Conservation (phyloP, 2,113 vertebrate species). For the Xiphorhynchus elegans region DNA sequence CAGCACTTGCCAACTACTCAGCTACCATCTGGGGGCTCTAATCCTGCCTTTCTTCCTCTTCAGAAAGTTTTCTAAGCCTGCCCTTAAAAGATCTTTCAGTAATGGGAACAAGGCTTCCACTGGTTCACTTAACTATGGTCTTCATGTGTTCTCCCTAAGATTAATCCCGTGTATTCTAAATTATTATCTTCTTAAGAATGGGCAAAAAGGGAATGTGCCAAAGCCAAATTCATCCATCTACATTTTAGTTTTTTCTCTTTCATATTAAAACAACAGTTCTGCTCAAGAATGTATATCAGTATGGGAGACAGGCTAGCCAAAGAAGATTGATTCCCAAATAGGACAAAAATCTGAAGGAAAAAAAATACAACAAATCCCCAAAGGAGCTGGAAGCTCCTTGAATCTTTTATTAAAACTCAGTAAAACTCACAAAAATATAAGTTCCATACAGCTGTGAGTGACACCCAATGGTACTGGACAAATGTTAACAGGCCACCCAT, state of each 20-base stretch:
- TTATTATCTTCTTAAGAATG: background rate
- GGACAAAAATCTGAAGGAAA: background rate
- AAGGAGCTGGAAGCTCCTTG: background rate
- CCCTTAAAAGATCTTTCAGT: background rate
- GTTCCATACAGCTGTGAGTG: background rate
- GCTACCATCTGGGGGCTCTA: background rate
- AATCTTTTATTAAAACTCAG: background rate
- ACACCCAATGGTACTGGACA: background rate
- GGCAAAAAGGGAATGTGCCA: background rate
- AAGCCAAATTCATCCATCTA: background rate
- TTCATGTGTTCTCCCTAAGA: background rate
- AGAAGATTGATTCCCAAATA: background rate
- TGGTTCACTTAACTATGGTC: background rate
- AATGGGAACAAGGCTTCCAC: background rate
- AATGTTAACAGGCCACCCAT: background rate
- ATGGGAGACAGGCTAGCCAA: background rate
- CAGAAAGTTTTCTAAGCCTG: background rate
- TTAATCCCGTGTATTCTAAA: background rate
- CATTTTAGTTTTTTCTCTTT: background rate
- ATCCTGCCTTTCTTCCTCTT: background rate
- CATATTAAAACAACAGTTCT: background rate
- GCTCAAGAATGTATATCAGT: background rate
- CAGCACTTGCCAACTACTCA: background rate
- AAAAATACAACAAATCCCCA: background rate
- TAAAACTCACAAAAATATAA: background rate